phyloP scores from a whole-genome alignment of 2,113 vertebrate species.

The Sapajus apella region DNA sequence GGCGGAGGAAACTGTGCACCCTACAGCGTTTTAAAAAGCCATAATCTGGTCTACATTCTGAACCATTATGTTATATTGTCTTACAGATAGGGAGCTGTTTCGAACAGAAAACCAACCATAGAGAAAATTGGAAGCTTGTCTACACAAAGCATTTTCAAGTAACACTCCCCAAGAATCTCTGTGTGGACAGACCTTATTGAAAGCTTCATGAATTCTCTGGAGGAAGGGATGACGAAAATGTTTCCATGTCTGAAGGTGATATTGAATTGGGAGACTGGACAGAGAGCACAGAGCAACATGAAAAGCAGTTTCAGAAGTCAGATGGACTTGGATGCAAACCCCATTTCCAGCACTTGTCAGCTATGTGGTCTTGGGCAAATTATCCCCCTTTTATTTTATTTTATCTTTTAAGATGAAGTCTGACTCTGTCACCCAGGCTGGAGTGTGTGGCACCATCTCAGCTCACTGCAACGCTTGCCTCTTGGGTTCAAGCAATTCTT shows the following conservation, averaged over 20 bases:
- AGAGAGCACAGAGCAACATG: too few species aligned
- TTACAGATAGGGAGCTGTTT: neutral
- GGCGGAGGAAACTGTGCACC: too few species aligned
- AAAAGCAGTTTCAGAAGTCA: neutral
- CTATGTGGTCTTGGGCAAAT: neutral
- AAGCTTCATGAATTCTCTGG: neutral
- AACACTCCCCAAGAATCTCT: neutral
- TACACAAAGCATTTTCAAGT: neutral
- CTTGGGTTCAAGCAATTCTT: too few species aligned
- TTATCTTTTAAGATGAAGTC: too few species aligned
- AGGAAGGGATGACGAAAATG: neutral
- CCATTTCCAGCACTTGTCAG: neutral
- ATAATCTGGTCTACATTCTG: neutral
- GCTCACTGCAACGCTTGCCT: too few species aligned
- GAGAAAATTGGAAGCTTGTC: neutral
- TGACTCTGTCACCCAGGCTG: too few species aligned
- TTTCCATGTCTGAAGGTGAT: neutral
- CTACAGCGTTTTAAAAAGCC: neutral
- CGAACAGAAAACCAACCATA: neutral
- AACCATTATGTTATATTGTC: neutral
- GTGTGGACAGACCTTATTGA: neutral
- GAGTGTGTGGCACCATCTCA: too few species aligned
- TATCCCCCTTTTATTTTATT: too few species aligned
- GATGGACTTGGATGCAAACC: neutral
- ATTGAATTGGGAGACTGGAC: neutral